Percentiles rank a stretch among this genome's conserved stretches.
Conservation (phyloP, 1,140 invertebrate species). For the Dryas iulia region DNA sequence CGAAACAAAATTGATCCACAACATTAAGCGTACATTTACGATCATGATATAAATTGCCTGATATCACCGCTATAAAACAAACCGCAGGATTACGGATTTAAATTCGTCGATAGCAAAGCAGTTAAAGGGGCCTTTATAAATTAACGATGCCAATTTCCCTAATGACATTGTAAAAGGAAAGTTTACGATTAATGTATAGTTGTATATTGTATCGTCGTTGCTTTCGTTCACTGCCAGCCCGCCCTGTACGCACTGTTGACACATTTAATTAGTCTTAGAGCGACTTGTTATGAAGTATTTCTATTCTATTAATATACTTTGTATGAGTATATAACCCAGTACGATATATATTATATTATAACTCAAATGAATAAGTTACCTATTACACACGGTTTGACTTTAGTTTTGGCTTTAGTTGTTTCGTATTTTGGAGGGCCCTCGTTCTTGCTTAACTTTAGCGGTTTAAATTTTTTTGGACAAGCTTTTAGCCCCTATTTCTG, state of each 20-base stretch:
- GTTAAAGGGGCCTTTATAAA: slow-evolving; percentile 72
- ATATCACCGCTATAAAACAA: slow-evolving; percentile 72
- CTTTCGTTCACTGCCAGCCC: not conserved
- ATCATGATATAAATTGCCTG: slow-evolving; percentile 65
- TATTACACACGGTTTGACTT: too few species aligned
- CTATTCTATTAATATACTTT: too few species aligned
- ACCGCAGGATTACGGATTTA: slow-evolving; percentile 74
- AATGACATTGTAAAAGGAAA: slow-evolving; percentile 78
- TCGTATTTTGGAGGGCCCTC: too few species aligned
- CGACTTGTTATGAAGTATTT: not conserved
- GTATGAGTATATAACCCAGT: too few species aligned
- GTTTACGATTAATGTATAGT: slow-evolving; percentile 67
- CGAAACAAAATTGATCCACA: slow-evolving; percentile 42
- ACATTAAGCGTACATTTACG: slow-evolving; percentile 61
- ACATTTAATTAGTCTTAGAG: not conserved
- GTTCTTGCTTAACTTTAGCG: too few species aligned
- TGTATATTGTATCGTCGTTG: not conserved
- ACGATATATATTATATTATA: too few species aligned
- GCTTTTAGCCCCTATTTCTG: too few species aligned
- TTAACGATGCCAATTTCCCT: slow-evolving; percentile 77
- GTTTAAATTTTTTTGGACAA: too few species aligned
- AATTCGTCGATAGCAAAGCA: slow-evolving; percentile 71
- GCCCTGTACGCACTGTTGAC: slow-evolving; percentile 15
- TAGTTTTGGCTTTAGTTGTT: too few species aligned
- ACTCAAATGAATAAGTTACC: too few species aligned